phyloP scores from a whole-genome alignment of 2,797 vertebrate genomes.

The Tragopan temminckii region DNA sequence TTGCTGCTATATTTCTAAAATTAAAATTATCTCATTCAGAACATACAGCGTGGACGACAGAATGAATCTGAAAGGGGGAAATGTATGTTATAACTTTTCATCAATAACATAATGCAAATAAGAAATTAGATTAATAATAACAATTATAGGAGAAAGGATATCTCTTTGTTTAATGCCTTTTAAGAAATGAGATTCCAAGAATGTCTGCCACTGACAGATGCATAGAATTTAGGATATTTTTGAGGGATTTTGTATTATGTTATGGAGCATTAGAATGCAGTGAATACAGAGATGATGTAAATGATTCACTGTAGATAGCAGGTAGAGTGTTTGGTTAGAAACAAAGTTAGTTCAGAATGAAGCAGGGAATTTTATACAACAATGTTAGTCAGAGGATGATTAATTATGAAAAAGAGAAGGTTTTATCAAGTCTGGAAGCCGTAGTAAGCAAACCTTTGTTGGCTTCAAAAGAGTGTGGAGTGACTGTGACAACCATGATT shows the following conservation, averaged over 20 bases:
- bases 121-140: neutral
- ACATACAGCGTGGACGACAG: neutral
- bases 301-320: neutral
- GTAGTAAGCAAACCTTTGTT: neutral
- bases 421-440: neutral
- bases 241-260: neutral
- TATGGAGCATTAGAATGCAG: neutral
- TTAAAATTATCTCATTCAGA: neutral
- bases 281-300: neutral
- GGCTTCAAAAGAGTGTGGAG: neutral
- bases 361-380: neutral
- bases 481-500: neutral
- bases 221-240: neutral
- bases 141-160: neutral
- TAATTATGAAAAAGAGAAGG: neutral
- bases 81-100: neutral
- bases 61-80: slow-evolving; percentile 2
- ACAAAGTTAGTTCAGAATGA: neutral
- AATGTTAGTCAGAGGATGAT: neutral
- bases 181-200: neutral
- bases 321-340: neutral
- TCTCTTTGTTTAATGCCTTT: neutral
- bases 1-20: neutral
- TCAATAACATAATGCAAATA: neutral
- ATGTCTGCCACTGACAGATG: neutral